Evolutionary conservation across 2,113 vertebrate species (phyloP), one percentile per base, ranked within the genome.

Genomic region (Brachyistius frenatus): DNA sequence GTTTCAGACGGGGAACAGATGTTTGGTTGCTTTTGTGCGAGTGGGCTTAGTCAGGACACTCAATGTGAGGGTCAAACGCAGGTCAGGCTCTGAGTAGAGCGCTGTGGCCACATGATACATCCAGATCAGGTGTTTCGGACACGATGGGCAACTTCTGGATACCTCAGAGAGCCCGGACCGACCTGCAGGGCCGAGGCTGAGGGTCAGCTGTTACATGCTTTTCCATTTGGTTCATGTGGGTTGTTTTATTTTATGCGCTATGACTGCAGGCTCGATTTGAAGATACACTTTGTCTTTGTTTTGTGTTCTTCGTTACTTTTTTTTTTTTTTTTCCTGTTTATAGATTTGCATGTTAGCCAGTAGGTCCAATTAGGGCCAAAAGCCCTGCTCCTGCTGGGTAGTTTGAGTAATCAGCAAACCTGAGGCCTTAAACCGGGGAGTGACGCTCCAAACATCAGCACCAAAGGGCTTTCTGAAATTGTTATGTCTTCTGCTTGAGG

Each of bases 401-500:
- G 77, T 82, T 76, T 85, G 83, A 33, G 36, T 80, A 74, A 88
- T 88, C 88, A 76, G 80, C 67, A 84, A 87, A 90, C 46, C 79
- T 8, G 2, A 64, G 65, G 64, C 85, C 77, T 77, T 55, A 70
- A 84, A 83, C 73, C 69, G 61, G 73, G 56, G 71, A 89, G 76
- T 66, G 61, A 85, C 32, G 69, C 75, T 76, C 76, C 75, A 82
- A 86, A 85, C 63, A 47, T 68, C 46, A 54, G 62, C 62, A 81
- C 78, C 60, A 85, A 85, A 77, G 72, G 78, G 66, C 87, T 86
- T 78, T 82, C 63, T 82, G 65, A 63, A 81, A 79, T 77, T 88
- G 87, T 92, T 91, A 57, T 81, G 86, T 93, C 86, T 92, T 93
- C 62, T 77, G 78, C 81, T 83, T 52, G 55, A 85, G 86, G 73